Conservation (phyloP, 2,113 vertebrate genomes). For the Sardina pilchardus region DNA sequence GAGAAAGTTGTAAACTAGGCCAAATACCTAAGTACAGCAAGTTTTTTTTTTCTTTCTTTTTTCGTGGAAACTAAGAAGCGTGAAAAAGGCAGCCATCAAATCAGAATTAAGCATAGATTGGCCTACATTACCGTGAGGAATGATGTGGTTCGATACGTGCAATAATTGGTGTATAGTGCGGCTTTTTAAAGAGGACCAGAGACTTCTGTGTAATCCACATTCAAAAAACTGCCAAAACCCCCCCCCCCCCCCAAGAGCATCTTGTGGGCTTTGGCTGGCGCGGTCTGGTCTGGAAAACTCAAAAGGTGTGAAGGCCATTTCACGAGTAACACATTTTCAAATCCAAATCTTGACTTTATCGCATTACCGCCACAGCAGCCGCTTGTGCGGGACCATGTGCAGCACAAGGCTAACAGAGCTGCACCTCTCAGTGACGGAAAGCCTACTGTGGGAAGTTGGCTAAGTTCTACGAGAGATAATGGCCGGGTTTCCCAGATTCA, state of each 20-base stretch:
- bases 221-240: not conserved
- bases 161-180: slow-evolving; percentile 52
- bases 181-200: not conserved
- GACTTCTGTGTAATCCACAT: not conserved
- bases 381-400: not conserved
- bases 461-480: not conserved
- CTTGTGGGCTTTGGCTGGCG: not conserved
- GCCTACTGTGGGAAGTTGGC: not conserved
- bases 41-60: not conserved
- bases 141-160: slow-evolving; percentile 65
- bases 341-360: slow-evolving; percentile 19
- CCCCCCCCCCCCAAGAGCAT: not conserved
- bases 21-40: not conserved
- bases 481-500: no score
- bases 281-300: not conserved
- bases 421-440: not conserved
- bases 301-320: not conserved
- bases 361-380: not conserved
- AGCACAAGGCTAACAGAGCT: not conserved
- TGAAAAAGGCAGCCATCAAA: slow-evolving; percentile 48
- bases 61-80: not conserved
- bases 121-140: slow-evolving; percentile 66
- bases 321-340: not conserved
- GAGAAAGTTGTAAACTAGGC: slow-evolving; percentile 14
- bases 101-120: slow-evolving; percentile 74